A percentile compares a stretch with the other conserved stretches of the same genome.
phyloP scores from a whole-genome alignment of 2,113 vertebrate genomes.

The Tringa solitaria region DNA sequence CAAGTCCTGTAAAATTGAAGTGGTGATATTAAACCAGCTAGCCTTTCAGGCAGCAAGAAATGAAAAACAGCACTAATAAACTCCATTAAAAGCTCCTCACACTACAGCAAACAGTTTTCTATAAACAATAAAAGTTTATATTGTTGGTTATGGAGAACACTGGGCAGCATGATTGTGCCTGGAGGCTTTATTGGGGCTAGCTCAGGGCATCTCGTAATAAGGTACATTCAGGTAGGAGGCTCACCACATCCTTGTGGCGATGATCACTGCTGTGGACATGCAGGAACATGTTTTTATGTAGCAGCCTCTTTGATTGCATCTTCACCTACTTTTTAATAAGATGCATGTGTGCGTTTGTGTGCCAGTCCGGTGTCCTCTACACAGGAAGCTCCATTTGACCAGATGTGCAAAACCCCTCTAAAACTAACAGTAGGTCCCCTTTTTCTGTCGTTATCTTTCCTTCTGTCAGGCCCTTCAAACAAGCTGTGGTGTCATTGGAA shows the following conservation, averaged over 20 bases:
- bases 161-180: not conserved
- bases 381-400: not conserved
- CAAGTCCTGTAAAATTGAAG: not conserved
- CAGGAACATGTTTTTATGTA: not conserved
- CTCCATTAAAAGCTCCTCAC: conserved; percentile 22
- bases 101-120: not conserved
- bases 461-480: not conserved
- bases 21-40: not conserved
- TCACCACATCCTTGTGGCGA: not conserved
- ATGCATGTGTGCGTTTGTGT: not conserved
- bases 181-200: not conserved
- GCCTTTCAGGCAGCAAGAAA: not conserved
- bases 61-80: conserved; percentile 43
- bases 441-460: not conserved
- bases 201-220: not conserved
- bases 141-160: not conserved
- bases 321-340: not conserved
- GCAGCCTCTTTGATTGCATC: not conserved
- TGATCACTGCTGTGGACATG: not conserved
- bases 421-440: not conserved
- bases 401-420: not conserved
- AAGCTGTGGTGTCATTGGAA: not conserved
- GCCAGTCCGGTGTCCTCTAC: not conserved
- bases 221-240: not conserved
- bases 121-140: conserved; percentile 34